Evolutionary conservation across 2,797 vertebrate species (phyloP), one percentile per base, ranked within the genome.

Genomic region (Sebastes vulpes): DNA sequence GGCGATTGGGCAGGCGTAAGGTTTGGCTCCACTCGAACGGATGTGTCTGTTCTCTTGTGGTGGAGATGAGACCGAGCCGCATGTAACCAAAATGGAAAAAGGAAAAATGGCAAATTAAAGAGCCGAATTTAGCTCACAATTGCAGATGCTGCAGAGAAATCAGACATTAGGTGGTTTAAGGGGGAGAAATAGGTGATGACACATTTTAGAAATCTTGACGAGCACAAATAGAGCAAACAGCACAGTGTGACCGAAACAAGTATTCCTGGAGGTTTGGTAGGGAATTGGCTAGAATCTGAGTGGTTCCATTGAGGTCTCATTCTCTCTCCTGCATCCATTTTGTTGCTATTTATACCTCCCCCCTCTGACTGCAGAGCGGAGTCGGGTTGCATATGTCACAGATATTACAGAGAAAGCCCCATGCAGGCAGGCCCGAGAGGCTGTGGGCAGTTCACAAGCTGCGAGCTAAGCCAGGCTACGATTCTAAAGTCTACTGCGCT

Each of bases 301-400:
- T 84, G 75, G 76, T 79, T 90, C 86, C 60, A 69, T 4, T 69
- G 73, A 67, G 28, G 72, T 83, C 70, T 86, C 32, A 72, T 73
- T 86, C 77, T 72, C n/a, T 82, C n/a, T 81, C 79, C 68, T 81
- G 72, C 77, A 77, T 86, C 72, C 69, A 70, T 81, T 76, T 79
- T 84, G 89, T 88, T 90, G 86, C 92, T 95, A 94, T 94, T 94
- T 94, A 91, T 95, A 92, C 83, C 52, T 5, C 64, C 12, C 32
- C 68, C 68, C 14, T 76, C 61, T 57, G 77, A 85, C 84, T 91
- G 84, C 86, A 88, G 89, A 88, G 82, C 29, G 3, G 89, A 73
- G 88, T 80, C 32, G 66, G 75, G 85, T 71, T 92, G 82, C 78
- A 92, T 92, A 83, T 92, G 91, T 87, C 91, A 92, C 83, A 89